phyloP scores from a whole-genome alignment of 2,797 vertebrate species.

The Protonibea diacanthus region DNA sequence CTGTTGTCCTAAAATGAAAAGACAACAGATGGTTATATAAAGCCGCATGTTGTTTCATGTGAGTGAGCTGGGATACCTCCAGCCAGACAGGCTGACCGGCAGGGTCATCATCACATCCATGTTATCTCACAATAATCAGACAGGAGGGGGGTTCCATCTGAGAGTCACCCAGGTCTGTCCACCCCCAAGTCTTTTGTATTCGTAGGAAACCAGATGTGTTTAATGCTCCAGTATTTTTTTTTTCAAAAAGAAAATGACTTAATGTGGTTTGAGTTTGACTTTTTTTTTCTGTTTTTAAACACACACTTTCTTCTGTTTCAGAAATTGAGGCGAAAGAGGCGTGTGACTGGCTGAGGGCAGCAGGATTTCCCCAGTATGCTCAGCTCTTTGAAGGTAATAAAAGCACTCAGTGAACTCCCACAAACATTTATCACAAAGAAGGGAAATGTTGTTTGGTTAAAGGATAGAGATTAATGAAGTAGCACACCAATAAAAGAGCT shows the following conservation, averaged over 20 bases:
- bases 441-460: conserved; percentile 40
- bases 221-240: conserved; percentile 29
- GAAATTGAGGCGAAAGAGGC: conserved; percentile 98
- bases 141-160: conserved; percentile 16
- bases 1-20: conserved; percentile 24
- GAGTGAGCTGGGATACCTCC: conserved; percentile 19
- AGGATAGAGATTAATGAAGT: conserved; percentile 52
- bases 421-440: conserved; percentile 57
- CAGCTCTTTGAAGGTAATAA: conserved; percentile 91
- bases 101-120: conserved; percentile 22
- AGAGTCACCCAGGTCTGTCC: conserved; percentile 7
- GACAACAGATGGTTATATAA: conserved; percentile 44
- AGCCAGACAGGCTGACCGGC: conserved; percentile 35
- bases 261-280: conserved; percentile 27
- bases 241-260: conserved; percentile 30
- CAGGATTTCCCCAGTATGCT: conserved; percentile 98
- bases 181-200: conserved; percentile 2
- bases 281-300: conserved; percentile 34
- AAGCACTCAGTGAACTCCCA: conserved; percentile 53
- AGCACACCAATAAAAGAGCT: conserved; percentile 34
- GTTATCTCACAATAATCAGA: conserved; percentile 40
- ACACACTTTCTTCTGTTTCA: conserved; percentile 81
- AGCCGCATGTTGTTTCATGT: conserved; percentile 24
- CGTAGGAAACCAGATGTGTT: conserved; percentile 11
- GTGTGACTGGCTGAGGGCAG: conserved; percentile 97